A percentile compares a stretch with the other conserved stretches of the same genome.
phyloP scores from a whole-genome alignment of 2,113 vertebrate species.

The Pelecanoides urinatrix region DNA sequence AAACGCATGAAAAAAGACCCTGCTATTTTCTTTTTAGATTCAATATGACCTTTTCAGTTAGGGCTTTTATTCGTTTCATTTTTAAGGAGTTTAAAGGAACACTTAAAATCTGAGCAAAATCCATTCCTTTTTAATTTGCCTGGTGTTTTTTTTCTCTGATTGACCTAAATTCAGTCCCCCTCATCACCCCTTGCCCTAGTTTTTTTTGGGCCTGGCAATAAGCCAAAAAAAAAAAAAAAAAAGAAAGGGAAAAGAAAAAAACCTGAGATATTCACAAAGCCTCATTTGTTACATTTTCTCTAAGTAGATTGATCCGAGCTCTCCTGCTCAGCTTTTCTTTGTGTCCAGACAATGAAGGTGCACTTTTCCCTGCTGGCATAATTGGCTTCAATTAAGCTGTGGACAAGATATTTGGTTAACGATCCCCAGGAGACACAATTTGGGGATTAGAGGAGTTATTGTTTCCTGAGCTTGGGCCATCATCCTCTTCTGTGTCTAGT shows the following conservation, averaged over 20 bases:
- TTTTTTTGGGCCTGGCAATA: background rate
- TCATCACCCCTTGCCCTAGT: background rate
- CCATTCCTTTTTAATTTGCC: background rate
- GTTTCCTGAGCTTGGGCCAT: background rate
- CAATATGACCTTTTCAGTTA: background rate
- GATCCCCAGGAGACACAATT: constrained; percentile 21
- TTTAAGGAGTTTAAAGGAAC: constrained; percentile 21
- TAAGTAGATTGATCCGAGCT: background rate
- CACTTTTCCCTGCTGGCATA: background rate
- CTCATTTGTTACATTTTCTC: background rate
- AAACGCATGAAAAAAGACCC: rapidly evolving
- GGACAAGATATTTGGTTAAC: constrained; percentile 28
- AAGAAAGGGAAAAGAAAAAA: background rate
- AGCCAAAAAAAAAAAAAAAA: background rate
- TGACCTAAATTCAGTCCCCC: constrained; percentile 23
- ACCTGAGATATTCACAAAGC: background rate
- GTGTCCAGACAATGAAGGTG: background rate
- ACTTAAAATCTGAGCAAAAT: background rate
- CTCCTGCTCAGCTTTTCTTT: background rate
- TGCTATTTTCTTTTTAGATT: background rate
- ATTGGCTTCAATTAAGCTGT: constrained; percentile 11
- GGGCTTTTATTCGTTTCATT: background rate
- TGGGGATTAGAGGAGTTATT: background rate
- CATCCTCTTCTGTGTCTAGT: background rate
- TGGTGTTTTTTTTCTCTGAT: background rate